A percentile compares a stretch with the other conserved stretches of the same genome.
phyloP scores from a whole-genome alignment of 2,797 vertebrate species.

The Ceyx erithaca region DNA sequence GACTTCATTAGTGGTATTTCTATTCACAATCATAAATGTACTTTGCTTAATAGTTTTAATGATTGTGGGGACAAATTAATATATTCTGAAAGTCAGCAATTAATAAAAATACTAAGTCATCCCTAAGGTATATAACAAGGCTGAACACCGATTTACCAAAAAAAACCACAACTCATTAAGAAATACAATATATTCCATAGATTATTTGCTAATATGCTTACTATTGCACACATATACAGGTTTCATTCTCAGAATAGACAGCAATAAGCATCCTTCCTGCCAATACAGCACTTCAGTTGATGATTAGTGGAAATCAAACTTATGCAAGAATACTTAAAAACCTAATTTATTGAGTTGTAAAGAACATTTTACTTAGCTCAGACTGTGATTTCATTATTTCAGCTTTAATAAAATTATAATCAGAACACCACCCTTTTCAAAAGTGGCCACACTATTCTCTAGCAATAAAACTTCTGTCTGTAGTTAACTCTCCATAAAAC shows the following conservation, averaged over 20 bases:
- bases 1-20: not conserved
- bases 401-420: constrained; percentile 4
- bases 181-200: not conserved
- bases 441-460: not conserved
- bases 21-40: constrained; percentile 25
- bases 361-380: not conserved
- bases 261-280: constrained; percentile 21
- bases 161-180: not conserved
- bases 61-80: not conserved
- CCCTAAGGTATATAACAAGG: not conserved
- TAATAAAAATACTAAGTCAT: constrained; percentile 20
- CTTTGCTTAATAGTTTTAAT: not conserved
- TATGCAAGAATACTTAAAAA: constrained; percentile 43
- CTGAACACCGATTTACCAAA: not conserved
- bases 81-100: not conserved
- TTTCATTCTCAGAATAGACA: constrained; percentile 26
- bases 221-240: not conserved
- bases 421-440: not conserved
- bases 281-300: constrained; percentile 2
- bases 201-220: constrained; percentile 37
- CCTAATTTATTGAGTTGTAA: constrained; percentile 55
- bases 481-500: not conserved
- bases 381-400: constrained; percentile 3
- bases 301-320: constrained; percentile 40
- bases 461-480: not conserved